A percentile compares a stretch with the other conserved stretches of the same genome.
Evolutionary conservation across 1,140 invertebrate genomes (phyloP).

Genomic region (Hyles vespertilio): DNA sequence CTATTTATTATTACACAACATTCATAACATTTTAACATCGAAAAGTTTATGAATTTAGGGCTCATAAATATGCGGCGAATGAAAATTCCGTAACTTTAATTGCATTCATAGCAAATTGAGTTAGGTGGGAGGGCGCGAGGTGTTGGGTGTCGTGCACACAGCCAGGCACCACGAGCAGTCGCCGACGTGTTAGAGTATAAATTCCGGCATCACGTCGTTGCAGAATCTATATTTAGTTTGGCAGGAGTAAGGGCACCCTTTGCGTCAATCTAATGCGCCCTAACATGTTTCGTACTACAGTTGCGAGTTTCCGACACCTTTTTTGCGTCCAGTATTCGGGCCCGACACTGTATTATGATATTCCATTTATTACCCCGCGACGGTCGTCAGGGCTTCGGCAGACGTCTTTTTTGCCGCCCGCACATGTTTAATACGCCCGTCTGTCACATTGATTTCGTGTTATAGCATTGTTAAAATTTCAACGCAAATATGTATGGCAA

Average conservation of each 20-base stretch:
- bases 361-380: conserved; percentile 41
- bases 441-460: conserved; percentile 29
- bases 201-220: conserved; percentile 38
- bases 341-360: conserved; percentile 36
- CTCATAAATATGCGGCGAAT: too few species aligned
- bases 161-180: conserved; percentile 22
- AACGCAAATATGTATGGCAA: conserved; percentile 2
- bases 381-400: conserved; percentile 23
- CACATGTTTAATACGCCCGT: conserved; percentile 40
- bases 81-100: too few species aligned
- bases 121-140: neutral
- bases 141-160: conserved; percentile 17
- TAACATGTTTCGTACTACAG: conserved; percentile 25
- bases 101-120: too few species aligned
- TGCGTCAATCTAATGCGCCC: conserved; percentile 26
- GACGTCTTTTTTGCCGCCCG: conserved; percentile 47
- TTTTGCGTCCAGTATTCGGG: conserved; percentile 33
- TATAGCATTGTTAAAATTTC: conserved; percentile 27
- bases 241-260: conserved; percentile 33
- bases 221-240: conserved; percentile 52
- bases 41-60: too few species aligned
- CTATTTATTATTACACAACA: too few species aligned
- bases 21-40: too few species aligned
- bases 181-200: conserved; percentile 46
- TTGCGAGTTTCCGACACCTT: conserved; percentile 28